phyloP scores from a whole-genome alignment of 2,113 vertebrate species.

The Otus sunia region DNA sequence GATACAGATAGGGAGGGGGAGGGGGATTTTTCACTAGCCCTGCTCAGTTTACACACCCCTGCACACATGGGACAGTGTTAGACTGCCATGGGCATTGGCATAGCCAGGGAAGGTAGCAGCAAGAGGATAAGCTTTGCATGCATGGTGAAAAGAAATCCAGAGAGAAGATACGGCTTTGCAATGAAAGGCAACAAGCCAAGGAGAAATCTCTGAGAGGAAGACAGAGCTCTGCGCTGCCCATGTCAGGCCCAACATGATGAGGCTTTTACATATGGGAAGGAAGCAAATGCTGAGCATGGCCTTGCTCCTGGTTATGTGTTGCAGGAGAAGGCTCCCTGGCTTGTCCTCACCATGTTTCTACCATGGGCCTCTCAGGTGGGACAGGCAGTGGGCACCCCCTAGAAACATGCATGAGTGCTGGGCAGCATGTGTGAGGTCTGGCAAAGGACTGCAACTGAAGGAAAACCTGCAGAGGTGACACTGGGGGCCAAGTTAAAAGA shows the following conservation, averaged over 20 bases:
- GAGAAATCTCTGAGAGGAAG: not conserved
- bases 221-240: not conserved
- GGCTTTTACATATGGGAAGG: not conserved
- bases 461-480: not conserved
- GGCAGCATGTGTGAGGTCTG: accelerated
- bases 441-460: not conserved
- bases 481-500: not conserved
- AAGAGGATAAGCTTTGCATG: not conserved
- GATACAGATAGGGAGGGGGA: not conserved
- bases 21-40: not conserved
- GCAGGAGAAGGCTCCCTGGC: not conserved
- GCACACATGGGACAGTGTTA: not conserved
- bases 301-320: not conserved
- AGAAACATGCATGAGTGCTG: not conserved
- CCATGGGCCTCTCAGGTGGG: not conserved
- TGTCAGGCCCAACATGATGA: not conserved
- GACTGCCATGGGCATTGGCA: not conserved
- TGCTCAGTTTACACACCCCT: not conserved
- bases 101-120: not conserved
- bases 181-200: not conserved
- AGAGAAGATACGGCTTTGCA: not conserved
- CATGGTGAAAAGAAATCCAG: not conserved
- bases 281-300: not conserved
- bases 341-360: not conserved
- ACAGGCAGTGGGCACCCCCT: not conserved